These are phyloP conservation scores for Ypsolopha sequella DNA, from an alignment of 2,888 invertebrate genomes.

Conservation along the genomic window DNA sequence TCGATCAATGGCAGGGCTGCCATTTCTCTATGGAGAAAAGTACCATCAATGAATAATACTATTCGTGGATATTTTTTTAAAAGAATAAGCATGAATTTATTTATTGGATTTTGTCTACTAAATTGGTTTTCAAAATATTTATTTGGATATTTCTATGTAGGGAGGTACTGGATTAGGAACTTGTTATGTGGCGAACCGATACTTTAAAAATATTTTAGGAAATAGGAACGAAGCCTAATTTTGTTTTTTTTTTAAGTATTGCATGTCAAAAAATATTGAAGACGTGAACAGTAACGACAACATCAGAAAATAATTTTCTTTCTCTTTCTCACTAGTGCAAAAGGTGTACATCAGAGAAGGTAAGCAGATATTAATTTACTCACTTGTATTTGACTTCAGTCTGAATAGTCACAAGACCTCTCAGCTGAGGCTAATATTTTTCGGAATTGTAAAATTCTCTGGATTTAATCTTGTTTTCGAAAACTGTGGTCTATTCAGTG, in stretches of 20 bases:
- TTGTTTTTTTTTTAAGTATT: conserved; percentile 12
- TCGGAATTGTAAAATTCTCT: conserved; percentile 22
- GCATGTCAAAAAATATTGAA: conserved; percentile 13
- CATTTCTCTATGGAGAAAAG: too few species aligned
- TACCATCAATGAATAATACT: too few species aligned
- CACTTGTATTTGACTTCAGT: conserved; percentile 39
- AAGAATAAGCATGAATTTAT: too few species aligned
- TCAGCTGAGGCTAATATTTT: conserved; percentile 56
- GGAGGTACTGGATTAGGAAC: too few species aligned
- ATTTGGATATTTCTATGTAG: too few species aligned
- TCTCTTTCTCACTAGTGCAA: conserved; percentile 47
- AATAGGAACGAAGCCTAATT: background rate
- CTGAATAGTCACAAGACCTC: conserved; percentile 64
- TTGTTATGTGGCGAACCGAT: background rate
- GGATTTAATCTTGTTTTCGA: conserved; percentile 22
- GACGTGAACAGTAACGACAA: conserved; percentile 29
- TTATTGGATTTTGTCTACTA: too few species aligned
- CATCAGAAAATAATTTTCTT: conserved; percentile 18
- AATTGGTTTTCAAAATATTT: too few species aligned
- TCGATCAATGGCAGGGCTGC: too few species aligned
- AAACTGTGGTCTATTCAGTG: conserved; percentile 18
- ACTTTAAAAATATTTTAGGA: background rate
- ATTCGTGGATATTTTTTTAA: too few species aligned
- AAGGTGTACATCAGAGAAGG: conserved; percentile 51
- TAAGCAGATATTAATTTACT: conserved; percentile 32